Conservation (phyloP, 2,888 invertebrate species). For the Agrotis ipsilon region DNA sequence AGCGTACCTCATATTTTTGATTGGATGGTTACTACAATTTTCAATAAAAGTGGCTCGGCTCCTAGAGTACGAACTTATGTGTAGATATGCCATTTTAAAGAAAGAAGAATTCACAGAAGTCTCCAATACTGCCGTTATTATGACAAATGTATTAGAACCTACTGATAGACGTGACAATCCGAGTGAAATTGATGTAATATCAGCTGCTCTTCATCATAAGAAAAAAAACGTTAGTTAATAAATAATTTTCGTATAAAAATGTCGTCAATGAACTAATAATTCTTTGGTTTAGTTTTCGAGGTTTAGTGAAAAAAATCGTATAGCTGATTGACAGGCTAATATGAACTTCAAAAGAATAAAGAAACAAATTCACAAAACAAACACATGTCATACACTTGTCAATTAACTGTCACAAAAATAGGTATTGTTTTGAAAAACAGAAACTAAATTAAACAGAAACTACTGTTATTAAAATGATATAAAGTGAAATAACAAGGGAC, state of each 20-base stretch:
- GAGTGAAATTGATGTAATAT: neutral
- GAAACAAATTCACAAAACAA: constrained; percentile 72
- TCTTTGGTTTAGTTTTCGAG: neutral
- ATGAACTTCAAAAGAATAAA: constrained; percentile 67
- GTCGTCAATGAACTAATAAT: no score
- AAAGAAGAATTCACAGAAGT: constrained; percentile 65
- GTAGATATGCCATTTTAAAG: constrained; percentile 78
- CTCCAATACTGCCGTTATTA: constrained; percentile 43
- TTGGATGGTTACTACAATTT: constrained; percentile 75
- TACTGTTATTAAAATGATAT: constrained; percentile 57
- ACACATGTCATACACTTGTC: constrained; percentile 67
- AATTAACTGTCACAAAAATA: constrained; percentile 62
- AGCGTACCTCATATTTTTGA: constrained; percentile 73
- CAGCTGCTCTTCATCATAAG: neutral
- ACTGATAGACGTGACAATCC: neutral
- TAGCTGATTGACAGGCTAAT: constrained; percentile 55
- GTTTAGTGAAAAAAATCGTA: constrained; percentile 1
- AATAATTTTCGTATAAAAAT: neutral
- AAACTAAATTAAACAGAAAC: constrained; percentile 25
- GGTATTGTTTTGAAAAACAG: constrained; percentile 24
- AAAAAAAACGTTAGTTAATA: neutral
- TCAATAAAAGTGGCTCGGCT: constrained; percentile 75
- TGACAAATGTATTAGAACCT: neutral
- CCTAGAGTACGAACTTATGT: constrained; percentile 84
- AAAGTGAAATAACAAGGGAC: neutral